These are phyloP conservation scores for Fragum sueziense DNA, from an alignment of 2,888 invertebrate genomes.

Conservation along the genomic window DNA sequence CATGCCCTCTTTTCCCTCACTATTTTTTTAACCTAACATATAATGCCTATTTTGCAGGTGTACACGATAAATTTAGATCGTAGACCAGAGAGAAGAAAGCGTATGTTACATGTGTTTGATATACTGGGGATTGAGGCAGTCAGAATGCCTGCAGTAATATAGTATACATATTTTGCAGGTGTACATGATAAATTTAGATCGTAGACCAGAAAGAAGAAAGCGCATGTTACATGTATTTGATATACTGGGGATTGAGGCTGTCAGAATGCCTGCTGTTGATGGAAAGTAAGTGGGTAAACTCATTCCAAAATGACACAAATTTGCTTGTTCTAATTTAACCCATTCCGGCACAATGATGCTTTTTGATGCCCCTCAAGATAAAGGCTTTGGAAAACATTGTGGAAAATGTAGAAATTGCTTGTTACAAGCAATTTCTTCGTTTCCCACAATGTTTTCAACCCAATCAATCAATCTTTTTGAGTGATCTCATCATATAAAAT, in stretches of 20 bases:
- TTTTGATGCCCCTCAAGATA: too few relatives aligned
- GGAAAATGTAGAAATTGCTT: too few relatives aligned
- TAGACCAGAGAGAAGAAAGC: constrained; percentile 88
- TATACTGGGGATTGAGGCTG: constrained; percentile 91
- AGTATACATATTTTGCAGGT: constrained; percentile 65
- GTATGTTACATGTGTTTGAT: constrained; percentile 91
- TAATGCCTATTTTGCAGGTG: constrained; percentile 66
- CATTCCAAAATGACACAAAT: too few relatives aligned
- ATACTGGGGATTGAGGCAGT: constrained; percentile 92
- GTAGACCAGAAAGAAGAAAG: constrained; percentile 90
- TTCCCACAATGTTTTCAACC: too few relatives aligned
- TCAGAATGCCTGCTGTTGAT: constrained; percentile 92
- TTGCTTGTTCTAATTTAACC: too few relatives aligned
- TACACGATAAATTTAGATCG: constrained; percentile 96
- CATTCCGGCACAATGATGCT: too few relatives aligned
- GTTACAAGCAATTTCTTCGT: too few relatives aligned
- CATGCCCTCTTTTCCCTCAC: too few relatives aligned
- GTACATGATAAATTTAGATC: constrained; percentile 95
- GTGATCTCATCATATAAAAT: too few relatives aligned
- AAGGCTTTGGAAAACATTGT: too few relatives aligned
- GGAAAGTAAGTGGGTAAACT: constrained; percentile 87
- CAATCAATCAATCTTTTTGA: too few relatives aligned
- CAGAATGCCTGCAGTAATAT: constrained; percentile 85
- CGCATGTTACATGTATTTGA: constrained; percentile 92
- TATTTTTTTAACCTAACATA: background rate